Base-by-base conservation (phyloP, 2,797 vertebrate species). In the Sarcoramphus papa region DNA sequence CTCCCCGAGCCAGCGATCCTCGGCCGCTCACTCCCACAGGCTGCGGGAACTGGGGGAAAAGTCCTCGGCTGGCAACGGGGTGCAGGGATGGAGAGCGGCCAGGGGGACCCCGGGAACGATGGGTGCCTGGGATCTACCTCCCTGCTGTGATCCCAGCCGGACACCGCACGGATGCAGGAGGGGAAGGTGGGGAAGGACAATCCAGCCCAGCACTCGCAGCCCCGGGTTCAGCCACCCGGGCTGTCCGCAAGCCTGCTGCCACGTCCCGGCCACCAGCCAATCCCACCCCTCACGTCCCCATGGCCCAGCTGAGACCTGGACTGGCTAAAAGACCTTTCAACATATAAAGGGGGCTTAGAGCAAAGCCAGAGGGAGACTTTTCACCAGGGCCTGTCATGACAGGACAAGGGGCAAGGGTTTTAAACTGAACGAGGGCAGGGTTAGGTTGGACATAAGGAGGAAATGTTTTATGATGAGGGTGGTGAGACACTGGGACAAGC, bases 101-200 rank as follows among this genome's bases (percentile, higher is more conserved):
- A 3, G 0, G 0, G 60, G 69, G 20, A 85, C 45, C 40, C 69
- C 1, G 0, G 30, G 3, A 50, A 41, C 0, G 0, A 3, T 1
- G 35, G 53, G 30, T 5, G 45, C 62, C 80, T 22, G 62, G 40
- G 22, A 54, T 14, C 30, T 4, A 33, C 33, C 70, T 35, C 57
- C 37, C 67, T 19, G 10, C 67, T 30, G 10, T 1, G 10, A 59
- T 20, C 67, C 79, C 73, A 30, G 33, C 21, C 4, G 3, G 47
- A 33, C 23, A 8, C 2, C 0, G 22, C 14, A 37, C 3, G 6
- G 60, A 23, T 3, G 40, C n/a, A 47, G 31, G 15, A 31, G 30
- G 35, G 51, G 68, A 80, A 51, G n/a, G 48, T 53, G 53, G 31
- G 50, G 37, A 84, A 59, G 78, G 24, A 88, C 10, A 41, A 45